Conservation (phyloP, 2,113 vertebrate species). For the Calonectris borealis region DNA sequence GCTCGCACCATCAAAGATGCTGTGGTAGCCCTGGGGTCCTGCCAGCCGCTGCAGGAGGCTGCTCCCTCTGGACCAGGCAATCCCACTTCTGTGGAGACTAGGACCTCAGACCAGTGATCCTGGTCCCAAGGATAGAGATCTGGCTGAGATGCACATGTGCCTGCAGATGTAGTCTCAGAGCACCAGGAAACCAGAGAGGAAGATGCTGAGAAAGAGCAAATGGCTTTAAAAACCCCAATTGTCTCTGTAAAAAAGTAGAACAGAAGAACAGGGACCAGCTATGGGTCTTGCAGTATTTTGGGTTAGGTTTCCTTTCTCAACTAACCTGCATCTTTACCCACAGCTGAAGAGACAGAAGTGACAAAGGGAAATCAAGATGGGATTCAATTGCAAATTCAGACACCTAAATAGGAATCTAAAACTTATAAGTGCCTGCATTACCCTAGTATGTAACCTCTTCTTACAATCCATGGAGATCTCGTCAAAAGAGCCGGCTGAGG, state of each 20-base stretch:
- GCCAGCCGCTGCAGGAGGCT: neutral
- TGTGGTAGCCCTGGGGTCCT: neutral
- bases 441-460: neutral
- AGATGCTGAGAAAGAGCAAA: neutral
- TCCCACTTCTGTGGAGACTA: neutral
- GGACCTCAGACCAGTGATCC: neutral
- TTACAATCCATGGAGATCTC: neutral
- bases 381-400: neutral
- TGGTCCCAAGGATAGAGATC: neutral
- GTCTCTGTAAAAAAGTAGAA: neutral
- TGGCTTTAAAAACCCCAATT: neutral
- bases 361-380: neutral
- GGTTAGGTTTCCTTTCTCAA: neutral
- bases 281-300: neutral
- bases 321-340: neutral
- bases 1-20: accelerated
- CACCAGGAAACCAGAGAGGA: neutral
- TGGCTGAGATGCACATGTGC: neutral
- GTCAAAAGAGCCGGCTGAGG: neutral
- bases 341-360: neutral
- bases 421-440: neutral
- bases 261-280: neutral
- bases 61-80: neutral
- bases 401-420: neutral
- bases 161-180: neutral